A percentile compares a stretch with the other conserved stretches of the same genome.
Evolutionary conservation across 2,113 vertebrate species (phyloP).

Genomic region (Cochlearius cochlearius): DNA sequence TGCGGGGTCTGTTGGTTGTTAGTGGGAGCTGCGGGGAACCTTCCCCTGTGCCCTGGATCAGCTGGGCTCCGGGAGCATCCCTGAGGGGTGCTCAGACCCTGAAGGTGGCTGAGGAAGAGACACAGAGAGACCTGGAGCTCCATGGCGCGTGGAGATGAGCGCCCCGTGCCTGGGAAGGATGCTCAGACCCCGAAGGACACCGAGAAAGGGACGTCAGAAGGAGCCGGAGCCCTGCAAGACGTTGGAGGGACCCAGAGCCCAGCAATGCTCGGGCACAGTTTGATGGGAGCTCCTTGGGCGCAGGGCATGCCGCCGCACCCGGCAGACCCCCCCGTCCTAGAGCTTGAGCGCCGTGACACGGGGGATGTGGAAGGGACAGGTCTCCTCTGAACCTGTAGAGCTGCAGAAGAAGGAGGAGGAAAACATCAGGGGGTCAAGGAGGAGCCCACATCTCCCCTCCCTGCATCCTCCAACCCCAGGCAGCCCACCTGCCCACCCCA

Average conservation of each 20-base stretch:
- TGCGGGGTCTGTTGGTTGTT: neutral
- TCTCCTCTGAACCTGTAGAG: conserved; percentile 78
- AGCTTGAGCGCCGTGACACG: conserved; percentile 75
- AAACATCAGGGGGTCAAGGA: neutral
- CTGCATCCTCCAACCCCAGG: neutral
- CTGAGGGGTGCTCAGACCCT: rapidly evolving
- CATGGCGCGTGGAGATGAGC: too few relatives aligned
- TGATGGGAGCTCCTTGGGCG: neutral
- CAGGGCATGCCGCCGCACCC: rapidly evolving
- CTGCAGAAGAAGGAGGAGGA: neutral
- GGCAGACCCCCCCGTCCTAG: neutral
- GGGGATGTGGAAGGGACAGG: conserved; percentile 78
- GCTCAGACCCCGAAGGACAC: neutral
- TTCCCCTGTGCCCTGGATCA: neutral
- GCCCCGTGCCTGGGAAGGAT: neutral
- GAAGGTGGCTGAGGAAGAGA: neutral
- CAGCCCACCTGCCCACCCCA: rapidly evolving
- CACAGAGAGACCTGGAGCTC: rapidly evolving
- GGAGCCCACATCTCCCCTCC: neutral
- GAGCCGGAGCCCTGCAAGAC: neutral
- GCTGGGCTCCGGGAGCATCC: rapidly evolving
- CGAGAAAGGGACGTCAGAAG: neutral
- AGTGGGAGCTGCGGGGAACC: neutral
- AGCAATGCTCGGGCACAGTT: rapidly evolving
- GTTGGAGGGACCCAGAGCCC: neutral